Conservation (phyloP, 2,113 vertebrate species). For the Okapia johnstoni region DNA sequence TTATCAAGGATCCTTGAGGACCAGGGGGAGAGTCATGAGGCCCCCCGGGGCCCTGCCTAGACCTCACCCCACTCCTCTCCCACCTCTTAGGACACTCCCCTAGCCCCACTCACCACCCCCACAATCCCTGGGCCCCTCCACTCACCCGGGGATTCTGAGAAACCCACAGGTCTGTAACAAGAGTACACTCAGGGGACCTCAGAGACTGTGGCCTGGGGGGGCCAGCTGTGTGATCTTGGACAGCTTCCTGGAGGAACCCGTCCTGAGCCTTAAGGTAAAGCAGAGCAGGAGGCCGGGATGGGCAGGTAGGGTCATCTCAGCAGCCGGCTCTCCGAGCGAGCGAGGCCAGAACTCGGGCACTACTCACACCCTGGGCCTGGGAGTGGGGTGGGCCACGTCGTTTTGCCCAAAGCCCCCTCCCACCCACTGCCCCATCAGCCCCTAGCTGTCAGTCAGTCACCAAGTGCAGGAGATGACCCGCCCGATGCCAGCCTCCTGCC, state of each 20-base stretch:
- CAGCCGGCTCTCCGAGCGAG: not conserved
- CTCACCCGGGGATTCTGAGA: not conserved
- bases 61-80: not conserved
- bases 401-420: not conserved
- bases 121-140: not conserved
- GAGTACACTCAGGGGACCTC: not conserved
- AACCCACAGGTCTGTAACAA: not conserved
- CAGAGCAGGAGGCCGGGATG: not conserved
- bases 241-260: not conserved
- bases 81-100: accelerated
- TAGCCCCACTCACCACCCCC: not conserved
- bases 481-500: not conserved
- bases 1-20: not conserved
- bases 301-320: not conserved
- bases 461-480: accelerated
- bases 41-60: not conserved
- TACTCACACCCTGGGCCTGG: not conserved
- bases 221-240: not conserved
- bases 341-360: not conserved
- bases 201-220: accelerated
- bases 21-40: no score
- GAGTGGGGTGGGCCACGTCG: no score
- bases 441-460: not conserved
- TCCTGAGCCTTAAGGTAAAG: not conserved
- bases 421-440: not conserved